Percentiles rank a stretch among this genome's conserved stretches.
These are phyloP conservation scores for Uropetala carovei DNA, from an alignment of 2,888 invertebrate genomes.

Conservation along the genomic window DNA sequence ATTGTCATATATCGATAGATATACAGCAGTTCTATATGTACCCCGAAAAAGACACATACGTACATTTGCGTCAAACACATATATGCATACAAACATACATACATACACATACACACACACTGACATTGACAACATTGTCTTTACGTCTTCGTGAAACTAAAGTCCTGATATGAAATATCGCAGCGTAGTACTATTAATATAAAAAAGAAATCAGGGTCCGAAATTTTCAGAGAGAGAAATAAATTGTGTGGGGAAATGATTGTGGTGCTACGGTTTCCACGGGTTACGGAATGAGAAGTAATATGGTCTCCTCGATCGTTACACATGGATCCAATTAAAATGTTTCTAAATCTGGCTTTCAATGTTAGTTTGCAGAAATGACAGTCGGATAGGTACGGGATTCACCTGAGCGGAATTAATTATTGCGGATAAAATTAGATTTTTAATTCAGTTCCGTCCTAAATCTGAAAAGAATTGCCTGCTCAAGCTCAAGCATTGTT, in stretches of 20 bases:
- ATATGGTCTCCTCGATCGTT: background rate
- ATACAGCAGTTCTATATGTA: too few species aligned
- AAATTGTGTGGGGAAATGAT: background rate
- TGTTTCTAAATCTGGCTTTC: background rate
- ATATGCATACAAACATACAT: too few species aligned
- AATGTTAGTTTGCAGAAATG: background rate
- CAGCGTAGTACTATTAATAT: background rate
- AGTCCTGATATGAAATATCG: background rate
- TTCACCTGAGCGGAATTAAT: background rate
- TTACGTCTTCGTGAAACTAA: too few species aligned
- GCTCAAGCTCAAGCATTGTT: background rate
- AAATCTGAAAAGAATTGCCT: background rate
- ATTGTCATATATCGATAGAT: too few species aligned
- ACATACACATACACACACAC: too few species aligned
- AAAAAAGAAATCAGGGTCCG: background rate
- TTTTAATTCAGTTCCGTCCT: background rate
- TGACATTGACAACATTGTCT: too few species aligned
- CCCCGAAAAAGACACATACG: too few species aligned
- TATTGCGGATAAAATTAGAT: background rate
- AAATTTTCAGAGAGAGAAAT: conserved; percentile 13
- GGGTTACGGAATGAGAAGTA: background rate
- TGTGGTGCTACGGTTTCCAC: background rate
- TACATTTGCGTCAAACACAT: too few species aligned
- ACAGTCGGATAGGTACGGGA: background rate
- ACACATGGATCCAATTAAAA: conserved; percentile 22